Evolutionary conservation across 37 sponge, comb jelly and placozoan species (phyloP).

Genomic region (Ianthella basta): DNA sequence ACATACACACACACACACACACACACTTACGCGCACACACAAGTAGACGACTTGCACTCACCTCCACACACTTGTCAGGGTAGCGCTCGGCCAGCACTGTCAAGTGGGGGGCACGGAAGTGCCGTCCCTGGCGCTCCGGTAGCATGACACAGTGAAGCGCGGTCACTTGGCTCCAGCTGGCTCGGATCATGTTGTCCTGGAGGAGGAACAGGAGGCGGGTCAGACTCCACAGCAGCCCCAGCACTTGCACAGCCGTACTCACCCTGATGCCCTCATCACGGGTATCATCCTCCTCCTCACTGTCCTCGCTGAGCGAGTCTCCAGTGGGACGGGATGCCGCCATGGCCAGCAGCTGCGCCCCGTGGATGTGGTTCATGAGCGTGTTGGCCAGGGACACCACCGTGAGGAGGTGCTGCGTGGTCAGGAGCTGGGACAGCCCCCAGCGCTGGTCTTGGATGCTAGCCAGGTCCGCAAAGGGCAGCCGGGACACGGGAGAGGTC

Average conservation of each 20-base stretch:
- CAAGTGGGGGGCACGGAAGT: slow-evolving; percentile 84
- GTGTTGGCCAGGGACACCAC: slow-evolving; percentile 90
- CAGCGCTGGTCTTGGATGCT: slow-evolving; percentile 66
- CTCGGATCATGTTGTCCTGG: slow-evolving; percentile 74
- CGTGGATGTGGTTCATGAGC: slow-evolving; percentile 81
- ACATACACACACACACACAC: neutral
- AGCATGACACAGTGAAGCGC: slow-evolving; percentile 96
- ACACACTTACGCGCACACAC: too few relatives aligned
- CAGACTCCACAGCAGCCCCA: too few relatives aligned
- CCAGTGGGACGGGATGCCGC: slow-evolving; percentile 10
- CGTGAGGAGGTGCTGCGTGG: slow-evolving; percentile 88
- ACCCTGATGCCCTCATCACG: slow-evolving; percentile 41
- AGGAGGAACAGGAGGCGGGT: neutral
- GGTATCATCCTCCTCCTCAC: slow-evolving; percentile 35
- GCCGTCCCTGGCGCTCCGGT: slow-evolving; percentile 82
- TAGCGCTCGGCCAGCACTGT: slow-evolving; percentile 82
- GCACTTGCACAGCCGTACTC: too few relatives aligned
- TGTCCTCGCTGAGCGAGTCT: slow-evolving; percentile 1
- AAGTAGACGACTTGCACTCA: too few relatives aligned
- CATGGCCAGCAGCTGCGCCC: slow-evolving; percentile 64
- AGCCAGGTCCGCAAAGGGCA: neutral
- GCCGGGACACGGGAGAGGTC: neutral
- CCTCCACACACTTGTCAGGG: slow-evolving; percentile 79
- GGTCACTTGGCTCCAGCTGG: slow-evolving; percentile 89
- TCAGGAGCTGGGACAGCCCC: slow-evolving; percentile 80